A percentile compares a stretch with the other conserved stretches of the same genome.
Evolutionary conservation across 2,113 vertebrate genomes (phyloP).

Genomic region (Ailuropoda melanoleuca): DNA sequence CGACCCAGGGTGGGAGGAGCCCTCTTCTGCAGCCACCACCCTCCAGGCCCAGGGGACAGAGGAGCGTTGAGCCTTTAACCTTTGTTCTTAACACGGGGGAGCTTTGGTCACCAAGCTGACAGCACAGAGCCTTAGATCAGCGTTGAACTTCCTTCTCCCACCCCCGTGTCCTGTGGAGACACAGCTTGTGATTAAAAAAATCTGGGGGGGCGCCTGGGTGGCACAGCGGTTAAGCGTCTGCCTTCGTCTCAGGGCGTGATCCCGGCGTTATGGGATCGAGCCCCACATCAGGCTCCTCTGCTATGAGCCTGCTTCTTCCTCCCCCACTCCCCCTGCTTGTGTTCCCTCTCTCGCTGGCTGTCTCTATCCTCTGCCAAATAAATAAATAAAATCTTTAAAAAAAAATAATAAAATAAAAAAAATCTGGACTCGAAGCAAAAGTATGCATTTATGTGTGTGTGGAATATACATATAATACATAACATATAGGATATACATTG

Average conservation of each 20-base stretch:
- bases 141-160: not conserved
- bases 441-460: not conserved
- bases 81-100: not conserved
- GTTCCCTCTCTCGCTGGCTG: too few species aligned
- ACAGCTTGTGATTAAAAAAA: not conserved
- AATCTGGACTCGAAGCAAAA: not conserved
- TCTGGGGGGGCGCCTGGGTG: too few species aligned
- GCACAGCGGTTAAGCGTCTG: too few species aligned
- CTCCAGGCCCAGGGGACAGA: not conserved
- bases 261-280: too few species aligned
- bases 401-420: not conserved
- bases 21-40: fast-evolving
- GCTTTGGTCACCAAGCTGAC: fast-evolving
- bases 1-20: not conserved
- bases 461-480: not conserved
- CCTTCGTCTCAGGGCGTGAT: too few species aligned
- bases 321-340: too few species aligned
- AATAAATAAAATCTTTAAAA: too few species aligned
- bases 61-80: not conserved
- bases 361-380: too few species aligned
- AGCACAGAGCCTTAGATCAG: not conserved
- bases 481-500: fast-evolving
- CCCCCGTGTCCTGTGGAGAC: not conserved
- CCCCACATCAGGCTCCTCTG: too few species aligned
- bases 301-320: too few species aligned